A percentile compares a stretch with the other conserved stretches of the same genome.
phyloP scores from a whole-genome alignment of 1,140 invertebrate species.

The Hycleus phaleratus region DNA sequence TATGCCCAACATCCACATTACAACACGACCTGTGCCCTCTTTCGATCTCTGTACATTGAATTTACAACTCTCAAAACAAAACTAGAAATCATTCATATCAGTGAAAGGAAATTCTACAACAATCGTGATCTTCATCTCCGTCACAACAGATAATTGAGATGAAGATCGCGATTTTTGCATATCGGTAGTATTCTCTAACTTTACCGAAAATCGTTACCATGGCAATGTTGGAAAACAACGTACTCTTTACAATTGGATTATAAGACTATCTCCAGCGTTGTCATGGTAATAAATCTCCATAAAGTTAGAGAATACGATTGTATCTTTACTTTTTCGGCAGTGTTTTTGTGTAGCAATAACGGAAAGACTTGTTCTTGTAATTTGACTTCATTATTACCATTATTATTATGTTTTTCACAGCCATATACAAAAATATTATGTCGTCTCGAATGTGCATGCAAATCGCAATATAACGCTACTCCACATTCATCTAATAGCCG shows the following conservation, averaged over 20 bases:
- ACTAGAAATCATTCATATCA: conserved; percentile 50
- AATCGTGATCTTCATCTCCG: too few species aligned
- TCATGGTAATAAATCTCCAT: too few species aligned
- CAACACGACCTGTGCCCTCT: conserved; percentile 87
- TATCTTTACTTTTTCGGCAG: conserved; percentile 73
- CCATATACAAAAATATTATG: conserved; percentile 96
- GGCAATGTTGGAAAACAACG: too few species aligned
- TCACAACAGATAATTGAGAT: too few species aligned
- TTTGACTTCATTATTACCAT: conserved; percentile 64
- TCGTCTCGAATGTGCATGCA: conserved; percentile 89
- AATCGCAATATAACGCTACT: conserved; percentile 88
- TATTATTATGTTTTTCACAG: conserved; percentile 64
- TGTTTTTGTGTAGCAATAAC: conserved; percentile 86
- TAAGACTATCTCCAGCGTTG: too few species aligned
- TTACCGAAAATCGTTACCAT: too few species aligned
- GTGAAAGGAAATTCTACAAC: too few species aligned
- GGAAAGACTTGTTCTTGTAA: conserved; percentile 87
- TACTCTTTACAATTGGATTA: too few species aligned
- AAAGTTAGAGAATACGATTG: background rate
- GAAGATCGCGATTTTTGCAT: conserved; percentile 1
- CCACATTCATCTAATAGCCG: conserved; percentile 86
- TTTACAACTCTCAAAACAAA: conserved; percentile 89
- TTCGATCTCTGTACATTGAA: conserved; percentile 87
- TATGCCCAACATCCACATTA: conserved; percentile 90
- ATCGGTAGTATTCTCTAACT: too few species aligned